Evolutionary conservation across 2,797 vertebrate species (phyloP), one percentile per base, ranked within the genome.

Genomic region (Sebastes iracundus): DNA sequence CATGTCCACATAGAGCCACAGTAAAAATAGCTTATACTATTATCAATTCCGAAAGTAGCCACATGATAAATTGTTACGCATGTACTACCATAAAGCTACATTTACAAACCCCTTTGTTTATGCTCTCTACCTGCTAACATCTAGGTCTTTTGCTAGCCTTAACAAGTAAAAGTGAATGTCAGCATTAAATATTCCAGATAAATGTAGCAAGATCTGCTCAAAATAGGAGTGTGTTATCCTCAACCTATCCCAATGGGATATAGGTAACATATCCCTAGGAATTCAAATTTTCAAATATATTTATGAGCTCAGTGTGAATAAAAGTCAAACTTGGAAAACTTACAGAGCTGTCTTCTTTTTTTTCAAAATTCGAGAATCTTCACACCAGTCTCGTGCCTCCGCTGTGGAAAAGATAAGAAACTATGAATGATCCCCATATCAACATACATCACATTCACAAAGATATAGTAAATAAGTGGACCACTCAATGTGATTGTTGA

Each of bases 271-370:
- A 5, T 52, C 14, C 64, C 38, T 46, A 12, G 0, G 53, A 22
- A 65, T 9, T 25, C 6, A 5, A 1, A 55, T 33, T n/a, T 52
- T 53, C 5, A 63, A 64, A 25, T 27, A 14, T 18, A 38, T 25
- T 55, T 27, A 28, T 52, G 7, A 10, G 70, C n/a, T 79, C n/a
- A 71, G 88, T 80, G 66, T 60, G 27, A 76, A 73, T 49, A 74
- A 86, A 77, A 61, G 25, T 86, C 32, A 72, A 84, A 85, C 6
- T 78, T 59, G 14, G 80, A 53, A 28, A 86, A 95, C 95, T 96
- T 95, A 96, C 96, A 94, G 88, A 84, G 95, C 20, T 73, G 94
- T 92, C 94, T 96, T 96, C 95, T 85, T 87, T 87, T 81, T 83
- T 86, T 90, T 87, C 77, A 70, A n/a, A 79, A 61, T 80, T 46